Evolutionary conservation across 2,797 vertebrate species (phyloP), one percentile per base, ranked within the genome.

Genomic region (Amazona ochrocephala): DNA sequence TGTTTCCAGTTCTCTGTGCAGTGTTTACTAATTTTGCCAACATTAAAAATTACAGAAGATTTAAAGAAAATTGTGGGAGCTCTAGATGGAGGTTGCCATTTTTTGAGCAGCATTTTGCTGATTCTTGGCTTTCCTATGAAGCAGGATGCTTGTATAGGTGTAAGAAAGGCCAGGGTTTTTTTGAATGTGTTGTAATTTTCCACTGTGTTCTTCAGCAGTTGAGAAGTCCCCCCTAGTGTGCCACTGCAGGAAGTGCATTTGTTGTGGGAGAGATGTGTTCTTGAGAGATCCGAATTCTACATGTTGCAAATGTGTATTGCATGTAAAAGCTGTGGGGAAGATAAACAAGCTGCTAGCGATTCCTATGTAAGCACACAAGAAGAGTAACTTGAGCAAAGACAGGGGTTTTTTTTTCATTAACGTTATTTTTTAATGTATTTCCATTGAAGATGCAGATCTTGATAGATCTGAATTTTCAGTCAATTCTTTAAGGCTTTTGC

Each of bases 221-320:
- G 7, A 66, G 73, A 93, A 94, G 80, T 90, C 47, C 85, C 94
- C 96, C 93, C 96, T 97, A 96, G 96, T 10, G 94, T 89, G 85
- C 77, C 77, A 51, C 89, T 74, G 66, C 61, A 71, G 94, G 83
- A 94, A 95, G 67, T 95, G 94, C 94, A 96, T 85, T 87, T 87
- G 61, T 89, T 90, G 66, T 67, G 83, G 77, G 81, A 82, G 71
- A 80, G 68, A 87, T 44, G 41, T 65, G 48, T 74, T 83, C 47
- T 61, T 90, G 83, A 68, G 62, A 60, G 54, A 87, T 58, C 39
- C 4, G 15, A 68, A 84, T 93, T 86, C 84, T 74, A 65, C 51
- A 76, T 66, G 79, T 84, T 90, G 68, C 87, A 94, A 66, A 79
- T 58, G 15, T 3, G 16, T 70, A 45, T 47, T 82, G 53, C 27